Conservation (phyloP, 1,140 invertebrate species). For the Zaprionus davidi region DNA sequence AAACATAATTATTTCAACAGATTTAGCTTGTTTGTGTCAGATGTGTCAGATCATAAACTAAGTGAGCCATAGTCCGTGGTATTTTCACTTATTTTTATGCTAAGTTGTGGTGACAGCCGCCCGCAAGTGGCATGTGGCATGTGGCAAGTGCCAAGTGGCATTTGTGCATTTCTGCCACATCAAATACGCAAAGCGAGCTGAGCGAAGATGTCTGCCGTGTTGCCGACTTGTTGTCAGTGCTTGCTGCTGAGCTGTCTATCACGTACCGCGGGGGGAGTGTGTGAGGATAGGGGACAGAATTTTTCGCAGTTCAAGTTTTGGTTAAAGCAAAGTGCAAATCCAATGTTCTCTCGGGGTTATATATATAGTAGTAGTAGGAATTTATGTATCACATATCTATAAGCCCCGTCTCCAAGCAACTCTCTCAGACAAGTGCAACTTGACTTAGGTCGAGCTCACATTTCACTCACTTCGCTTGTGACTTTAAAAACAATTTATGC, state of each 20-base stretch:
- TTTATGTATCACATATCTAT: slow-evolving; percentile 7
- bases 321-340: slow-evolving; percentile 21
- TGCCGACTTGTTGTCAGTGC: slow-evolving; percentile 49
- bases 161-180: slow-evolving; percentile 7
- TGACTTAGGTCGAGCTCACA: slow-evolving; percentile 51
- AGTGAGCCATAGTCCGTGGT: not conserved
- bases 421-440: slow-evolving; percentile 16
- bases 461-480: slow-evolving; percentile 64
- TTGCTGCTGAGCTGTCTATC: slow-evolving; percentile 53
- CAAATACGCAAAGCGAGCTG: slow-evolving; percentile 4
- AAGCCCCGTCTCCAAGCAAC: not conserved
- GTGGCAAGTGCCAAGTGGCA: slow-evolving; percentile 32
- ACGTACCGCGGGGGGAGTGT: not conserved
- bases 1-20: slow-evolving; percentile 1
- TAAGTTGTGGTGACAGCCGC: slow-evolving; percentile 21
- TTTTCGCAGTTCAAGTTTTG: slow-evolving; percentile 20
- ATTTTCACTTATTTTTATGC: slow-evolving; percentile 12
- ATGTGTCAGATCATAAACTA: slow-evolving; percentile 7
- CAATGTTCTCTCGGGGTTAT: slow-evolving; percentile 26
- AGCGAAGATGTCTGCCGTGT: slow-evolving; percentile 17
- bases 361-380: not conserved
- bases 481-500: slow-evolving; percentile 76
- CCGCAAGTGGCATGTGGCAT: slow-evolving; percentile 8
- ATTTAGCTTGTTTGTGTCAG: slow-evolving; percentile 7
- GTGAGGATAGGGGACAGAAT: not conserved